phyloP scores from a whole-genome alignment of 2,113 vertebrate species.

The Microcebus lehilahytsara region DNA sequence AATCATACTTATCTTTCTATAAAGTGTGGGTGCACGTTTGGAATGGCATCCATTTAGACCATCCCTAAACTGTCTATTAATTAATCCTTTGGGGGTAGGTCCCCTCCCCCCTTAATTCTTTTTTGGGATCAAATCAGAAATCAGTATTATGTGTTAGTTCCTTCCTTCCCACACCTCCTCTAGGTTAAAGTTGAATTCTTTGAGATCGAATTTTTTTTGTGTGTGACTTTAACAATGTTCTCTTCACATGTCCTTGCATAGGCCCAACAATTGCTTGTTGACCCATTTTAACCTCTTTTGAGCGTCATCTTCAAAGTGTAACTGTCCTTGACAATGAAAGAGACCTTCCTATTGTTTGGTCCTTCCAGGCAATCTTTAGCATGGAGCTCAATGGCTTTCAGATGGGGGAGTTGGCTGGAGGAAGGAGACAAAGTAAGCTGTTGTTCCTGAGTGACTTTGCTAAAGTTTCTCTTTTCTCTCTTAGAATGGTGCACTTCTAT shows the following conservation, averaged over 20 bases:
- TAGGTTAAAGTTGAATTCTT: slow-evolving; percentile 82
- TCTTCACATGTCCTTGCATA: slow-evolving; percentile 86
- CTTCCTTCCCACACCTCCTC: slow-evolving; percentile 72
- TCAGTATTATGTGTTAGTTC: slow-evolving; percentile 65
- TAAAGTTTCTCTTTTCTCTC: slow-evolving; percentile 86
- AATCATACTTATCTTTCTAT: neutral
- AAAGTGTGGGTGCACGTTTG: neutral
- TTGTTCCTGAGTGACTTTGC: slow-evolving; percentile 90
- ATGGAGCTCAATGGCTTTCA: slow-evolving; percentile 89
- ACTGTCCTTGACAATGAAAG: slow-evolving; percentile 95
- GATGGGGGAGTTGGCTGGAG: slow-evolving; percentile 86
- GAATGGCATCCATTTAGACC: neutral
- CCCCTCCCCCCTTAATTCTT: slow-evolving; percentile 45
- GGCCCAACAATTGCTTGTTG: slow-evolving; percentile 87
- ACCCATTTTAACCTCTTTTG: slow-evolving; percentile 93
- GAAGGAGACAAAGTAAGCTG: slow-evolving; percentile 90
- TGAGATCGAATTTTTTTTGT: slow-evolving; percentile 73
- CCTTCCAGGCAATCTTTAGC: slow-evolving; percentile 88
- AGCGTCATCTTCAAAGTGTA: slow-evolving; percentile 93
- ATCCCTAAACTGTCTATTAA: neutral
- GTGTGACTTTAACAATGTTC: slow-evolving; percentile 85
- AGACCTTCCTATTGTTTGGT: slow-evolving; percentile 90
- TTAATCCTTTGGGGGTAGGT: neutral
- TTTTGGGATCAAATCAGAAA: slow-evolving; percentile 74
- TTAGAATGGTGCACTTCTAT: slow-evolving; percentile 86